Evolutionary conservation across 2,888 invertebrate species (phyloP), one percentile per base, ranked within the genome.

Genomic region (Chalcosyrphus nemorum): DNA sequence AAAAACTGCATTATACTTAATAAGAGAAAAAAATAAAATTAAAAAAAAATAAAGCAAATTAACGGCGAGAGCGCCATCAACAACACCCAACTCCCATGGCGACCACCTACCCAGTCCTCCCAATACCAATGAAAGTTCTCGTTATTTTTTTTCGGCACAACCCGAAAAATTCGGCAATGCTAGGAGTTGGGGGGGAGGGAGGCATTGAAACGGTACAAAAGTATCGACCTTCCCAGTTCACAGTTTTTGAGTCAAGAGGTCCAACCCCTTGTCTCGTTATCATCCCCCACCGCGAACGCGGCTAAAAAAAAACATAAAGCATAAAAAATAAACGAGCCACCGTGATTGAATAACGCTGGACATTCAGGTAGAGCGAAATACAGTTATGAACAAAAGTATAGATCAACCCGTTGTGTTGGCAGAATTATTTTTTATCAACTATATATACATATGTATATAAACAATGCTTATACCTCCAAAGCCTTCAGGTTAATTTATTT

Each of bases 141-240:
- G 13, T 1, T n/a, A n/a, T n/a, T 9, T 43, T 45, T 32, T n/a
- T 54, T 38, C 59, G 56, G 78, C 32, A 68, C 54, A 82, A 66
- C 52, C 66, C 66, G 68, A 47, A 54, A 54, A 66, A 52, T 63
- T 52, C 50, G 71, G 52, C 56, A 75, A 24, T 70, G 56, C 32
- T 35, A 35, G 52, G 47, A 56, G 47, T 7, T 6, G 6, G 0
- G 32, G 11, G 32, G 4, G 32, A 9, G 59, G 45, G 38, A 59
- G 24, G 27, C n/a, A 32, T 11, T 19, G 24, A 47, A 43, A 56
- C 66, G 78, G 72, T 72, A 59, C 71, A 82, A 66, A 66, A 82
- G 59, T 82, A 82, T 82, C 82, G 72, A 82, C 82, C 72, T 82
- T 78, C 78, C 52, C 82, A 72, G 82, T 78, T 82, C 72, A 78